Conservation (phyloP, 2,797 vertebrate species). For the Ctenosaura bakeri region DNA sequence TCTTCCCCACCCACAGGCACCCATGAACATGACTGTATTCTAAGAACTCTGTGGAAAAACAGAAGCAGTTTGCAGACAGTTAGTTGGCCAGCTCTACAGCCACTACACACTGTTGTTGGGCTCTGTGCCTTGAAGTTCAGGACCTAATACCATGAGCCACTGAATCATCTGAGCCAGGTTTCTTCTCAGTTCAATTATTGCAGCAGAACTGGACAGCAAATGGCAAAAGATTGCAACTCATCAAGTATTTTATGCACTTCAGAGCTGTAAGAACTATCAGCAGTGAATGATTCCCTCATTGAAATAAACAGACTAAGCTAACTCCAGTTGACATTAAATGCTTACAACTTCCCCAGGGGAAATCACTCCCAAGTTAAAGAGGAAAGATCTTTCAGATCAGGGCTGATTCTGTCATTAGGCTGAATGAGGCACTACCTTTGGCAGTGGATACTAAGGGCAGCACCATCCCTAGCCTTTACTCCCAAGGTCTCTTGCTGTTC, state of each 20-base stretch:
- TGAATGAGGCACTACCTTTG: not conserved
- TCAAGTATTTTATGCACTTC: not conserved
- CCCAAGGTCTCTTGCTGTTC: not conserved
- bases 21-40: not conserved
- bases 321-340: not conserved
- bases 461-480: not conserved
- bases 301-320: slow-evolving; percentile 11
- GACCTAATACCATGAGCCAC: not conserved
- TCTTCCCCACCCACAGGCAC: too few relatives aligned
- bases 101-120: not conserved
- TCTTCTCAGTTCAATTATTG: not conserved
- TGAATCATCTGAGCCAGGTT: not conserved
- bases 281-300: not conserved
- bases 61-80: not conserved
- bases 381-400: not conserved
- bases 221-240: not conserved
- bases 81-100: not conserved
- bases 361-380: not conserved
- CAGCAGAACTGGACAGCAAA: not conserved
- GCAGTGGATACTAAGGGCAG: too few relatives aligned
- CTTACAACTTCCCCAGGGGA: not conserved
- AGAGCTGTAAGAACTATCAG: not conserved
- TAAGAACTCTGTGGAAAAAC: not conserved
- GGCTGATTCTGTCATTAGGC: not conserved
- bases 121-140: not conserved